Percentiles rank a stretch among this genome's conserved stretches.
phyloP scores from a whole-genome alignment of 2,113 vertebrate genomes.

The Saimiri boliviensis region DNA sequence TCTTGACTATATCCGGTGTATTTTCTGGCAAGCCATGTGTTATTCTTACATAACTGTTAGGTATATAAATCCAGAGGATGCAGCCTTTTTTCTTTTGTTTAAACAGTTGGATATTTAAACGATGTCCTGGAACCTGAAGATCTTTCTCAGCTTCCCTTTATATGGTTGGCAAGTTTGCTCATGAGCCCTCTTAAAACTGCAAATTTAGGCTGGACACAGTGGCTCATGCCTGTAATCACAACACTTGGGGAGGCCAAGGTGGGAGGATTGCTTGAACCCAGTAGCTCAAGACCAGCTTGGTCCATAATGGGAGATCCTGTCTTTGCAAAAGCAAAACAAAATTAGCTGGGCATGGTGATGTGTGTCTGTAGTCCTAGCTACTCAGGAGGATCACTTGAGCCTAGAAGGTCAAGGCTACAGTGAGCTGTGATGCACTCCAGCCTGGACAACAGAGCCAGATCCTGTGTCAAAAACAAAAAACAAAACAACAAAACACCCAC shows the following conservation, averaged over 20 bases:
- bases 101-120: neutral
- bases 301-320: neutral
- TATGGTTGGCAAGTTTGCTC: neutral
- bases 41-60: neutral
- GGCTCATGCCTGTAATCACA: too few relatives aligned
- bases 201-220: neutral
- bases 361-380: too few relatives aligned
- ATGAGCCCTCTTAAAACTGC: neutral
- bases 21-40: neutral
- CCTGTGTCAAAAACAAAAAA: too few relatives aligned
- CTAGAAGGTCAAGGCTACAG: too few relatives aligned
- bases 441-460: too few relatives aligned
- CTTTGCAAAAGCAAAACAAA: neutral
- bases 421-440: too few relatives aligned
- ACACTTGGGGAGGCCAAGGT: too few relatives aligned
- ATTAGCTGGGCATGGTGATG: too few relatives aligned
- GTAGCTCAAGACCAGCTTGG: too few relatives aligned
- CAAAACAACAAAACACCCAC: too few relatives aligned
- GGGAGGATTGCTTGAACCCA: too few relatives aligned
- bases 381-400: too few relatives aligned
- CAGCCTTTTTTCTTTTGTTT: neutral
- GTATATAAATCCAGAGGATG: slow-evolving; percentile 6
- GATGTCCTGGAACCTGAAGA: slow-evolving; percentile 8
- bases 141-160: neutral
- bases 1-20: neutral